Base-by-base conservation (phyloP, 1,140 invertebrate genomes). In the Sweltsa coloradensis region DNA sequence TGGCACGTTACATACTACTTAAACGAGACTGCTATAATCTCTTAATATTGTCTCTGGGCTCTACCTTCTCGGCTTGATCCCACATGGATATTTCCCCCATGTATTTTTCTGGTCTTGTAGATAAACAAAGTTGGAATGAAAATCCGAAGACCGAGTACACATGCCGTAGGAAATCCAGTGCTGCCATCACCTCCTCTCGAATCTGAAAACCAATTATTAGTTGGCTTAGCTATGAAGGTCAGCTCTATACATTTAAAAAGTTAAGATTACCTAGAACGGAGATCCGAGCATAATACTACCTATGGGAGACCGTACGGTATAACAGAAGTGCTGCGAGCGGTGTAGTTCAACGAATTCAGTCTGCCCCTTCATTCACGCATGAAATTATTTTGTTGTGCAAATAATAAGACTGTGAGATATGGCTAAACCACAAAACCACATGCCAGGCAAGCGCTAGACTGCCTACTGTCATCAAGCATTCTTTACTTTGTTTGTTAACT, bases 131-230 rank as follows among this genome's bases (percentile, higher is more conserved):
- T 53, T 94, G 78, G 65, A 97, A 98, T 0, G 83, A 87, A 62
- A 99, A 99, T 4, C 94, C 95, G 62, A 99, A 96, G 1, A 92
- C 78, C 0, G 74, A 71, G 63, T 99, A 99, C 0, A 97, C 82
- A 58, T 79, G 68, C 39, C 79, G 72, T 23, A 99, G 64, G 61
- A 99, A 99, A 39, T 97, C 81, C 5, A 99, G 65, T 41, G 85
- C 88, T 1, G 77, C 78, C 9, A 78, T 62, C 54, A 97, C 89
- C 66, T 98, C 94, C 22, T 75, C 58, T 54, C 83, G 81, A 45
- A 97, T 93, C 65, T 59, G 49, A 16, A 49, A 57, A 42, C 43
- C 24, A 41, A 60, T n/a, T n/a, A 31, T 31, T 9, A 31, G 9
- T 31, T 31, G 29, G n/a, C 9, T 9, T 31, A 31, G n/a, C 29